Evolutionary conservation across 2,888 invertebrate genomes (phyloP), one percentile per base, ranked within the genome.

Genomic region (Drosophila mimica): DNA sequence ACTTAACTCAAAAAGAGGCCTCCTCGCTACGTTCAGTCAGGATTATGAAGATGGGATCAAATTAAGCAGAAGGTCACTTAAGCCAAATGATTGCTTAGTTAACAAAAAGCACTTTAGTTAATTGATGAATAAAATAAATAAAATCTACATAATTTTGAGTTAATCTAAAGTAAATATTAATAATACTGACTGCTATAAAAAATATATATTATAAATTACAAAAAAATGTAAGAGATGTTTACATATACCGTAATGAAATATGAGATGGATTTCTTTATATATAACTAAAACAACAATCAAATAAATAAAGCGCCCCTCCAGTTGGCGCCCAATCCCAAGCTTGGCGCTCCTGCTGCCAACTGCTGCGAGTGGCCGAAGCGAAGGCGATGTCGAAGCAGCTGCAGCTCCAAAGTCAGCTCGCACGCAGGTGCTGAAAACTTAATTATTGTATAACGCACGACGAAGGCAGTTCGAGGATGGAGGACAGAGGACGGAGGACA

Each of bases 391-490:
- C 66, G 53, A 48, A 58, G 70, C 76, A 68, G 60, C 76, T 72
- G 70, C 72, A 67, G 67, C 79, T 67, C 36, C 54, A 70, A 70
- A 67, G 58, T 65, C 68, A 67, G 87, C 74, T 72, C 78, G 66
- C 81, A 83, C 84, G 87, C 87, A 87, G 87, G 90, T 87, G 87
- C 90, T 87, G 87, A 87, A 89, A 90, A 89, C 89, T 89, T 87
- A 87, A 90, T 87, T 87, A 87, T 85, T 85, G 85, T 85, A 90
- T 85, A 85, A 89, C 90, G 88, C 90, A 89, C 68, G 74, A 68
- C 36, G 81, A 51, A 31, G 61, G 61, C 49, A 62, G 48, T 63
- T 25, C 68, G 34, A 51, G 51, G 33, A 57, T 15, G 38, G 31
- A 30, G 57, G 28, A 54, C 34, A 38, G 40, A 43, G 53, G 17